Evolutionary conservation across 2,888 invertebrate genomes (phyloP), one percentile per base, ranked within the genome.

Genomic region (Parochlus steinenii): DNA sequence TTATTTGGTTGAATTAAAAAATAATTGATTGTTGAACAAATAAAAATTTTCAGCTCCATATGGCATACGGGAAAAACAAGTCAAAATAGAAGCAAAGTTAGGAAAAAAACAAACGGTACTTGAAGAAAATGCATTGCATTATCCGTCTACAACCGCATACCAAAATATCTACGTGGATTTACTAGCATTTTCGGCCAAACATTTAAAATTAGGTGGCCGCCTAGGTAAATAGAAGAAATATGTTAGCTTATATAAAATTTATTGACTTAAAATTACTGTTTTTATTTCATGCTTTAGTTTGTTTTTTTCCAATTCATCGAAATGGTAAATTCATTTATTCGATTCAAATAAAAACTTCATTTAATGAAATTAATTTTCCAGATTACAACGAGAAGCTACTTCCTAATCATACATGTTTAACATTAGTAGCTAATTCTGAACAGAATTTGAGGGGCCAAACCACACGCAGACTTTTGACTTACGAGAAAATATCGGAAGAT

Each of bases 261-360:
- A n/a, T n/a, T n/a, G n/a, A n/a, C n/a, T n/a, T n/a, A n/a, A n/a
- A n/a, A n/a, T n/a, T n/a, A n/a, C n/a, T n/a, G n/a, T n/a, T n/a
- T n/a, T n/a, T n/a, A n/a, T n/a, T n/a, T n/a, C n/a, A n/a, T n/a
- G n/a, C n/a, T n/a, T n/a, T n/a, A n/a, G 92, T 97, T 1, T 93
- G 82, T 62, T 98, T 97, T 97, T 74, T 92, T 47, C 98, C 98
- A 17, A 66, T 92, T 23, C 77, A 81, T 43, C 74, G 83, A 78
- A 81, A 44, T 11, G 6, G n/a, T n/a, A 24, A 14, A 39, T n/a
- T 28, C 24, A 12, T 34, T 31, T 33, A 24, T 30, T 32, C 27
- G 20, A 39, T 27, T 22, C 12, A 29, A 22, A 12, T 22, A 12
- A 33, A 7, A 29, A 32, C 29, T 23, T 29, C 30, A n/a, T 33